Evolutionary conservation across 2,113 vertebrate species (phyloP).

Genomic region (Haplochromis vanheusdeni): DNA sequence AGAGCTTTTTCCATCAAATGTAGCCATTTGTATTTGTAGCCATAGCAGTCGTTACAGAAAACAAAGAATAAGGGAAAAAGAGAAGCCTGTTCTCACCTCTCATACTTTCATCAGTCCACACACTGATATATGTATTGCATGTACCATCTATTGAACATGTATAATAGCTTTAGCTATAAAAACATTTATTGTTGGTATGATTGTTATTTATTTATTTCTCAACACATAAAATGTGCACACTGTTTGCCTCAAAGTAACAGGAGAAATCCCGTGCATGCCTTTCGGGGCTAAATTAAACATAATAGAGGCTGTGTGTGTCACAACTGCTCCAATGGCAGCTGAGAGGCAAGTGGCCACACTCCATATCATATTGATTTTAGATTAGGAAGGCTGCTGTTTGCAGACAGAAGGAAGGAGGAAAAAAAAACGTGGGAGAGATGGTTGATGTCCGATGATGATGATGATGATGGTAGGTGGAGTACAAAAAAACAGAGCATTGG

Average conservation of each 20-base stretch:
- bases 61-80: not conserved
- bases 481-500: not conserved
- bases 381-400: slow-evolving; percentile 6
- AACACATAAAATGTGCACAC: not conserved
- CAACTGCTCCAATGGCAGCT: slow-evolving; percentile 9
- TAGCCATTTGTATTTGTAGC: not conserved
- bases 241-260: not conserved
- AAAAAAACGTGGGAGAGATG: not conserved
- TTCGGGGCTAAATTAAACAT: not conserved
- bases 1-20: not conserved
- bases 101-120: not conserved
- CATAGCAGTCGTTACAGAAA: not conserved
- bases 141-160: not conserved
- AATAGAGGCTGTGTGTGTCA: not conserved
- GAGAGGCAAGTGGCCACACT: slow-evolving; percentile 19
- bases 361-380: slow-evolving; percentile 44
- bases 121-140: not conserved
- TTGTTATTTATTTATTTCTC: not conserved
- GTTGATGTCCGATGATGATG: not conserved
- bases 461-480: not conserved
- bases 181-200: not conserved
- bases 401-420: not conserved
- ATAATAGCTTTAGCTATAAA: not conserved
- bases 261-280: not conserved
- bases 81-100: not conserved